Conservation (phyloP, 1,140 invertebrate species). For the Probaryconus sp. region DNA sequence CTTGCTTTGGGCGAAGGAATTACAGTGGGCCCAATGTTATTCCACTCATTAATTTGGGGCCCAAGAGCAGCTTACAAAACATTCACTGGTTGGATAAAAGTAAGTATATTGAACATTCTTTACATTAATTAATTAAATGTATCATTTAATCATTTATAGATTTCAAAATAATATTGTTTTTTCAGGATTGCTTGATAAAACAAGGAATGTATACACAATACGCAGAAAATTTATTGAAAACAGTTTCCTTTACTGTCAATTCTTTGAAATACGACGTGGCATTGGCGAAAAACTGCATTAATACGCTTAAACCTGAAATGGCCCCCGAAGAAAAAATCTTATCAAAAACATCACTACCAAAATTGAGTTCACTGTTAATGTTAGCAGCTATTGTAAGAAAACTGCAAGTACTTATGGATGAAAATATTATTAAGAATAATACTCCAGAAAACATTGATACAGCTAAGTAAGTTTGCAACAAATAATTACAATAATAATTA, state of each 20-base stretch:
- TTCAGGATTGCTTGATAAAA: slow-evolving; percentile 90
- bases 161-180: slow-evolving; percentile 81
- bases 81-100: slow-evolving; percentile 84
- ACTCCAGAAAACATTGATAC: slow-evolving; percentile 70
- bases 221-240: slow-evolving; percentile 86
- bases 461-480: slow-evolving; percentile 61
- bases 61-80: slow-evolving; percentile 83
- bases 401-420: slow-evolving; percentile 83
- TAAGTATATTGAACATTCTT: slow-evolving; percentile 53
- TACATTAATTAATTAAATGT: slow-evolving; percentile 1
- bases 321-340: slow-evolving; percentile 73
- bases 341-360: slow-evolving; percentile 80
- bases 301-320: slow-evolving; percentile 80
- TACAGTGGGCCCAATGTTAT: slow-evolving; percentile 79
- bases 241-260: slow-evolving; percentile 83
- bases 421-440: slow-evolving; percentile 68
- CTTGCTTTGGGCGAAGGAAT: slow-evolving; percentile 82
- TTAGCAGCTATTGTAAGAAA: slow-evolving; percentile 85
- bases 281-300: slow-evolving; percentile 84
- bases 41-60: slow-evolving; percentile 87
- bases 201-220: slow-evolving; percentile 92
- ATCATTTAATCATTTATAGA: slow-evolving; percentile 1
- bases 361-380: slow-evolving; percentile 82
- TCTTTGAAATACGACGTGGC: slow-evolving; percentile 84
- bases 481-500: slow-evolving; percentile 3